phyloP scores from a whole-genome alignment of 1,140 invertebrate genomes.

The Calephelis virginiensis region DNA sequence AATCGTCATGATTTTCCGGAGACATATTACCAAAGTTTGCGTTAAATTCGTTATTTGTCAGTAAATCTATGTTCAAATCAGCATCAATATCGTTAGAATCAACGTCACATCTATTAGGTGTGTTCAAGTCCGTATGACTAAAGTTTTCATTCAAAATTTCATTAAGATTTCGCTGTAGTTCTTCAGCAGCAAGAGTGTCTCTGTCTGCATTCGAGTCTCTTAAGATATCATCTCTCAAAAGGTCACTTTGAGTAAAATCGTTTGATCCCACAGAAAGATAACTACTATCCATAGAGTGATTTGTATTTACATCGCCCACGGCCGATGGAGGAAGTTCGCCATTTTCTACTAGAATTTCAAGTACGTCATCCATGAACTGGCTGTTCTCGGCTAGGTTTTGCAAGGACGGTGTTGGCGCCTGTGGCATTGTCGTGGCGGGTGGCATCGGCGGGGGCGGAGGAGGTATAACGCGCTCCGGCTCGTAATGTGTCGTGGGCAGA shows the following conservation, averaged over 20 bases:
- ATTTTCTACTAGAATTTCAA: slow-evolving; percentile 96
- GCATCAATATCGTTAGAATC: slow-evolving; percentile 49
- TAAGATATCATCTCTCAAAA: slow-evolving; percentile 55
- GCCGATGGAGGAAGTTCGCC: slow-evolving; percentile 94
- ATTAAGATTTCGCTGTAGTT: slow-evolving; percentile 61
- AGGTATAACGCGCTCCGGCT: slow-evolving; percentile 74
- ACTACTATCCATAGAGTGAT: slow-evolving; percentile 12
- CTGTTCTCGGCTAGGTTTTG: slow-evolving; percentile 56
- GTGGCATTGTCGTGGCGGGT: slow-evolving; percentile 74
- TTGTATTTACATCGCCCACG: slow-evolving; percentile 62
- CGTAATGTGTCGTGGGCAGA: slow-evolving; percentile 58
- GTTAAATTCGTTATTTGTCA: slow-evolving; percentile 57
- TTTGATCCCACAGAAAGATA: slow-evolving; percentile 32
- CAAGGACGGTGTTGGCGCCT: slow-evolving; percentile 66
- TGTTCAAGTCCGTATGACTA: slow-evolving; percentile 52
- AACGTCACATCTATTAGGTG: slow-evolving; percentile 40
- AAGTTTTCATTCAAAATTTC: slow-evolving; percentile 69
- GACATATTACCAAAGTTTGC: slow-evolving; percentile 48
- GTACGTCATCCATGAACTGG: slow-evolving; percentile 94
- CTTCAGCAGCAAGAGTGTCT: slow-evolving; percentile 56
- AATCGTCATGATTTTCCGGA: slow-evolving; percentile 54
- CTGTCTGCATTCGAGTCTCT: slow-evolving; percentile 46
- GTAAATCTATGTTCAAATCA: slow-evolving; percentile 52
- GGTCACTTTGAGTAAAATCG: slow-evolving; percentile 55
- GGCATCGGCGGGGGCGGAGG: slow-evolving; percentile 60